Evolutionary conservation across 2,888 invertebrate species (phyloP).

Genomic region (Julus scandinavius): DNA sequence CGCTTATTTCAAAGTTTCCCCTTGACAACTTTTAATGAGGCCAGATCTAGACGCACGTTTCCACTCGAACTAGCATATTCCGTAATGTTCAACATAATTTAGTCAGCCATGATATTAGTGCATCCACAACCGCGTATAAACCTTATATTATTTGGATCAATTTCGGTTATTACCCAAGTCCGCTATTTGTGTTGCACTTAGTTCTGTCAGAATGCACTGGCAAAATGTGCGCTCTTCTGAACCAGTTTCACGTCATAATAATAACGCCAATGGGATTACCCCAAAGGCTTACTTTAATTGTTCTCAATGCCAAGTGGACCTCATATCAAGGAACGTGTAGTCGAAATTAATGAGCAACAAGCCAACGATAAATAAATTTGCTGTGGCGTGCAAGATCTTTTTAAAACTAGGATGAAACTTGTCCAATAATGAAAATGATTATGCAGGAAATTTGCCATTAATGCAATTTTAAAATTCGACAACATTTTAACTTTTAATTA

Average conservation of each 20-base stretch:
- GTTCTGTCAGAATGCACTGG: slow-evolving; percentile 22
- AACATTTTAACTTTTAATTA: no score
- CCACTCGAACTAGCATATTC: slow-evolving; percentile 24
- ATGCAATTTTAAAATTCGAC: no score
- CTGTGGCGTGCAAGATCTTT: background rate
- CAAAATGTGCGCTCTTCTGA: background rate
- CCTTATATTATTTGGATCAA: slow-evolving; percentile 10
- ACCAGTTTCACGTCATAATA: slow-evolving; percentile 30
- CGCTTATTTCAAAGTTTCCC: slow-evolving; percentile 15
- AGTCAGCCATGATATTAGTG: slow-evolving; percentile 35
- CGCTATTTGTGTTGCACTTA: slow-evolving; percentile 17
- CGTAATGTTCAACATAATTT: slow-evolving; percentile 38
- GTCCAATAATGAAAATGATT: no score
- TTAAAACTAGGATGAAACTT: background rate
- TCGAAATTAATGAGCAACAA: slow-evolving; percentile 13
- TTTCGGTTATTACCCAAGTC: slow-evolving; percentile 26
- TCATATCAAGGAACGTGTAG: background rate
- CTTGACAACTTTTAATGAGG: slow-evolving; percentile 38
- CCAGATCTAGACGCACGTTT: background rate
- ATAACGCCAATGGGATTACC: slow-evolving; percentile 26
- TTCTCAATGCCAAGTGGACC: slow-evolving; percentile 30
- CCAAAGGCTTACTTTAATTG: slow-evolving; percentile 24
- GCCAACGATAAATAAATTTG: background rate
- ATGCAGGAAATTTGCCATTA: no score
- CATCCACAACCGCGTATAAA: slow-evolving; percentile 10